Evolutionary conservation across 2,888 invertebrate species (phyloP), one percentile per base, ranked within the genome.

Genomic region (Epirrhoe alternata): DNA sequence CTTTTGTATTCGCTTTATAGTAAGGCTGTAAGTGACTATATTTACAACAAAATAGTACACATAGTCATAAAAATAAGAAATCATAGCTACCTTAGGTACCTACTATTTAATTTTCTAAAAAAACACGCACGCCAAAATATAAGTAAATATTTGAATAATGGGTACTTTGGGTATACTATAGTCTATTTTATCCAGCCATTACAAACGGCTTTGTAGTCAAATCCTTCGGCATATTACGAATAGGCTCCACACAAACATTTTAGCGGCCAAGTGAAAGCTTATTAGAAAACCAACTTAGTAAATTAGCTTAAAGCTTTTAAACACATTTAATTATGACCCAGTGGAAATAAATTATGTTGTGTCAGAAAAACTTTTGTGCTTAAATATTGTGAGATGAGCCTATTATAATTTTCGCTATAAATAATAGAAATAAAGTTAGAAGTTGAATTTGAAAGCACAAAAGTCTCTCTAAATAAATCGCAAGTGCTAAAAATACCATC

Each of bases 131-230:
- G 33, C 24, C 49, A 62, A 58, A 66, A 53, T n/a, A 53, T 16
- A 52, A 8, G 24, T 35, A n/a, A n/a, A n/a, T n/a, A 50, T 50
- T 33, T 47, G 5, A 64, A 38, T 33, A 64, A 51, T 17, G n/a
- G n/a, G 61, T 55, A 54, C 53, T 58, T 61, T 38, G n/a, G 50
- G 17, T 47, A 55, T 50, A 6, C 47, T 45, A 17, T 14, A 33
- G 42, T 33, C 30, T 42, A 42, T 35, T 47, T 12, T 54, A 42
- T 10, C n/a, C 47, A 42, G 38, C 12, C 38, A 42, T 61, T 53
- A 53, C 30, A 60, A 55, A 31, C 42, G 55, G 14, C n/a, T 54
- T 58, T 50, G 49, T 53, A 53, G 58, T 66, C 61, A 62, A 62
- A 45, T 66, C 50, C 54, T 49, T 50, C 17, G 12, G 54, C 58